Evolutionary conservation across 2,797 vertebrate genomes (phyloP).

Genomic region (Propithecus deckenii): DNA sequence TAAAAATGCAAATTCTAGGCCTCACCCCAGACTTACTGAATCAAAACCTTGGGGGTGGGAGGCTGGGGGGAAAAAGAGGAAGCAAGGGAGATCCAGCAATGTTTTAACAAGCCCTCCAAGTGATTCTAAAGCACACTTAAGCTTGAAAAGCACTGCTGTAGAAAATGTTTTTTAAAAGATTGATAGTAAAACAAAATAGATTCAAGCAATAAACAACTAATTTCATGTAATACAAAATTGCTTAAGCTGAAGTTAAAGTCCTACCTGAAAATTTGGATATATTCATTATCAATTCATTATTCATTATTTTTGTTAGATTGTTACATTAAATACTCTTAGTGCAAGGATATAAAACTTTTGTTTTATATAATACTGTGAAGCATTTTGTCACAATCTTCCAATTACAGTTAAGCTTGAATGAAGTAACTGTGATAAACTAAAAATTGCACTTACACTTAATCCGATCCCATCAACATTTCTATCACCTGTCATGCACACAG

Average conservation of each 20-base stretch:
- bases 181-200: background rate
- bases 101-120: background rate
- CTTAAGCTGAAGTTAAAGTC: background rate
- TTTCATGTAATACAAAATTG: background rate
- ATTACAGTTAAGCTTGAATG: conserved; percentile 33
- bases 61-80: too few relatives aligned
- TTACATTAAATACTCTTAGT: conserved; percentile 59
- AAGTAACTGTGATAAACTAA: conserved; percentile 63
- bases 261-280: background rate
- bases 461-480: conserved; percentile 50
- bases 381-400: conserved; percentile 23
- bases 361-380: conserved; percentile 26
- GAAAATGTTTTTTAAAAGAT: background rate
- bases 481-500: conserved; percentile 41
- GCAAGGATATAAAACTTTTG: conserved; percentile 51
- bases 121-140: background rate
- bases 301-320: conserved; percentile 49
- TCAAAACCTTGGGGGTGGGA: background rate
- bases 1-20: background rate
- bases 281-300: background rate
- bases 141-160: background rate
- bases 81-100: background rate
- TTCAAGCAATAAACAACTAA: background rate
- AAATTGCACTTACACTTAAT: conserved; percentile 55
- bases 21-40: background rate